Conservation (phyloP, 2,888 invertebrate genomes). For the Piscicola geometra region DNA sequence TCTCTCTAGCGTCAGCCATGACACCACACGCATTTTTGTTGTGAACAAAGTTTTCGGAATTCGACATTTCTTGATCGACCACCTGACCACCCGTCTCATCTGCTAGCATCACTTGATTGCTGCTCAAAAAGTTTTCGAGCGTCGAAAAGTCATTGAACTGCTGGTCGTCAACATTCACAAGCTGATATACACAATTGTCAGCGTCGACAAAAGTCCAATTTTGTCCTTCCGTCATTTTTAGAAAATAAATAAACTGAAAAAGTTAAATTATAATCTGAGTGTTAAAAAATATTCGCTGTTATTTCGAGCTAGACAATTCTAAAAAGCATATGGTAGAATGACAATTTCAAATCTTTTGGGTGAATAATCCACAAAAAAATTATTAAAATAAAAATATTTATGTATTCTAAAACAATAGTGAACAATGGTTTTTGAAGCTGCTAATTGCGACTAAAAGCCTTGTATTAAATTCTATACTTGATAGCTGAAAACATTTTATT, state of each 20-base stretch:
- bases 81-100: not conserved
- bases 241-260: too few relatives aligned
- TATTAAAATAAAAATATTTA: not conserved
- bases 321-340: too few relatives aligned
- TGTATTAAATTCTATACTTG: not conserved
- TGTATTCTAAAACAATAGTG: not conserved
- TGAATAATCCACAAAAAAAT: too few relatives aligned
- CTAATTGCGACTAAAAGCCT: not conserved
- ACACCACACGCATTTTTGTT: not conserved
- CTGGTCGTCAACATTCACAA: conserved; percentile 3
- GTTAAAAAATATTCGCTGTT: too few relatives aligned
- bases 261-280: too few relatives aligned
- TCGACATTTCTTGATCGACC: not conserved
- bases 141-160: not conserved
- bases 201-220: conserved; percentile 6
- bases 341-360: too few relatives aligned
- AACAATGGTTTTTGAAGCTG: too few relatives aligned
- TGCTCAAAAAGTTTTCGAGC: not conserved
- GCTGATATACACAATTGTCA: conserved; percentile 9
- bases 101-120: not conserved
- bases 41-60: not conserved
- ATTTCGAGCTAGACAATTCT: too few relatives aligned
- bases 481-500: too few relatives aligned
- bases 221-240: not conserved
- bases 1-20: not conserved